A percentile compares a stretch with the other conserved stretches of the same genome.
Conservation (phyloP, 2,797 vertebrate species). For the Catostomus latipinnis region DNA sequence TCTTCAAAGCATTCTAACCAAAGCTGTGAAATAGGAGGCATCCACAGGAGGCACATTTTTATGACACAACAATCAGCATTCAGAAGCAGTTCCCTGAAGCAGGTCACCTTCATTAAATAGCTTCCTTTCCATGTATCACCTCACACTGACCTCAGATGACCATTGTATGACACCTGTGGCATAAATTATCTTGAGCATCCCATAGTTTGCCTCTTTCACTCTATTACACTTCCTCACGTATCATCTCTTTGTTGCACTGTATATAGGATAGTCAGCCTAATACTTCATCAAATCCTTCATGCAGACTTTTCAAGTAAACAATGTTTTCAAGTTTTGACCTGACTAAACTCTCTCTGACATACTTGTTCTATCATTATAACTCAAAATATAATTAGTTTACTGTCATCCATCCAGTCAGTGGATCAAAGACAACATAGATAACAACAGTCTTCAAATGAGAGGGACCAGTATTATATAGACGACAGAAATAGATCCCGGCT, state of each 20-base stretch:
- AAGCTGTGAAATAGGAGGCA: background rate
- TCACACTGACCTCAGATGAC: no score
- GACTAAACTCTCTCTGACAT: background rate
- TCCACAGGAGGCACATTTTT: background rate
- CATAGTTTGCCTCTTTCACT: background rate
- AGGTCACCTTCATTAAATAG: background rate
- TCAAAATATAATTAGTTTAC: conserved; percentile 16
- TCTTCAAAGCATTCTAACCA: background rate
- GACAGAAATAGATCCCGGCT: conserved; percentile 74
- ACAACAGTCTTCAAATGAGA: conserved; percentile 36
- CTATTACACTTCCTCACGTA: no score
- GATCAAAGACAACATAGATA: conserved; percentile 41
- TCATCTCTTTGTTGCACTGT: background rate
- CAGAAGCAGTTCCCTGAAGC: background rate
- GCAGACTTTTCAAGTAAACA: background rate
- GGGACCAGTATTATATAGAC: conserved; percentile 58
- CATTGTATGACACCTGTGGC: no score
- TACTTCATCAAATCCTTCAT: background rate
- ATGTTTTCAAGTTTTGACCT: background rate
- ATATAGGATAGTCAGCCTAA: background rate
- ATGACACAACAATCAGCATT: background rate
- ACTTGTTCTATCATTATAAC: background rate
- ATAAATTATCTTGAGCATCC: background rate
- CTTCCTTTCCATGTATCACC: no score
- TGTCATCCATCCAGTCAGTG: conserved; percentile 13